Conservation (phyloP, 2,888 invertebrate species). For the Pycnomerus fuliginosus region DNA sequence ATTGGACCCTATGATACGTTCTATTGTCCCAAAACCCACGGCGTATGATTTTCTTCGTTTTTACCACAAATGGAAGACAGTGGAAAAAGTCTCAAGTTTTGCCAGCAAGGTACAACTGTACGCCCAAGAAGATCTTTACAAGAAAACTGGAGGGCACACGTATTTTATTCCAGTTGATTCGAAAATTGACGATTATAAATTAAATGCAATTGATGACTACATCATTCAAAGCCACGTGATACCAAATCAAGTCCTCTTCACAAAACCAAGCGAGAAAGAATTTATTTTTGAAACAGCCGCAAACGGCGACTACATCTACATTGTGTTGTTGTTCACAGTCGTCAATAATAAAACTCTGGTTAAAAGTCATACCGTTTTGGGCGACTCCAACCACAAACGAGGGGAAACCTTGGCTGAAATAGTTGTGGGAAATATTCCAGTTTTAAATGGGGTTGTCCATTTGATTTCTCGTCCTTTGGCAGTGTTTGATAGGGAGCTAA, state of each 20-base stretch:
- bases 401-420: constrained; percentile 84
- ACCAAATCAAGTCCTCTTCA: constrained; percentile 81
- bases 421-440: constrained; percentile 83
- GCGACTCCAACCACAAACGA: constrained; percentile 70
- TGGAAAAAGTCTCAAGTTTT: constrained; percentile 53
- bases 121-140: constrained; percentile 67
- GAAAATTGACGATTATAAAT: constrained; percentile 66
- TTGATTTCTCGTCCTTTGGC: constrained; percentile 85
- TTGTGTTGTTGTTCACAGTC: constrained; percentile 72
- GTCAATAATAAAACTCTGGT: constrained; percentile 69
- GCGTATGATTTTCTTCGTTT: constrained; percentile 74
- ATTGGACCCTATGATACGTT: constrained; percentile 69
- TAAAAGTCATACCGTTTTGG: constrained; percentile 76
- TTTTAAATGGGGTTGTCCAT: constrained; percentile 89
- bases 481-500: constrained; percentile 79
- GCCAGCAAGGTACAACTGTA: constrained; percentile 67
- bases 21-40: constrained; percentile 63
- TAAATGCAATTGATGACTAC: constrained; percentile 71
- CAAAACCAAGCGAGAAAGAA: constrained; percentile 71
- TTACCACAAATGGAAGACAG: constrained; percentile 47
- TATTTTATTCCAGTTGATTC: constrained; percentile 88
- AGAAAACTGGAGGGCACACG: constrained; percentile 73
- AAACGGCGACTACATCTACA: constrained; percentile 77
- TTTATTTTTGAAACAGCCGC: constrained; percentile 75
- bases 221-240: constrained; percentile 86